Evolutionary conservation across 2,797 vertebrate genomes (phyloP).

Genomic region (Distichodus sexfasciatus): DNA sequence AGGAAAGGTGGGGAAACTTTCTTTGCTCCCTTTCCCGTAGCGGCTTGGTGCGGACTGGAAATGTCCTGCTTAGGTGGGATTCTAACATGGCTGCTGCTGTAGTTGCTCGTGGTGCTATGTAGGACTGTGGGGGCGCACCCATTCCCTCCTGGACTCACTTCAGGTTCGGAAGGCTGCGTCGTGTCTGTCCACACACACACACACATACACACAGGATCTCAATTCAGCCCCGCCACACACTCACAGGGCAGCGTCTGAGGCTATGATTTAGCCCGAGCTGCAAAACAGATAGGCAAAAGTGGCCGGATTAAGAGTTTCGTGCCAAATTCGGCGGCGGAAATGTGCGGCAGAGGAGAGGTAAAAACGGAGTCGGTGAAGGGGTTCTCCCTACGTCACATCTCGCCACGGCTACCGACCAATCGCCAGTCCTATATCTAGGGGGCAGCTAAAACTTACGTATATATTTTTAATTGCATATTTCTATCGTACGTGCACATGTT

Average conservation of each 20-base stretch:
- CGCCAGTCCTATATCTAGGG: constrained; percentile 55
- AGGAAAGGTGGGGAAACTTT: constrained; percentile 67
- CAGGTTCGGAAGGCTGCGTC: constrained; percentile 35
- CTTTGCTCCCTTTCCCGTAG: constrained; percentile 45
- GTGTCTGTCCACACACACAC: constrained; percentile 39
- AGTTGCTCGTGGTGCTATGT: constrained; percentile 17
- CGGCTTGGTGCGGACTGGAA: constrained; percentile 1
- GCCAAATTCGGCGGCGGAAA: constrained; percentile 60
- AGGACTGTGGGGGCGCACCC: constrained; percentile 31
- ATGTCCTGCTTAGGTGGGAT: constrained; percentile 21
- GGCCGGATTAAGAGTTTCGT: background rate
- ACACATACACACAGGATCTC: constrained; percentile 14
- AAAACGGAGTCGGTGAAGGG: constrained; percentile 73
- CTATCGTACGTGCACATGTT: constrained; percentile 22
- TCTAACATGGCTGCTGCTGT: constrained; percentile 43
- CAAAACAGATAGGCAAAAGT: background rate
- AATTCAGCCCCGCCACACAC: constrained; percentile 33
- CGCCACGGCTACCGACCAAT: constrained; percentile 87
- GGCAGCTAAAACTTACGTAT: constrained; percentile 25
- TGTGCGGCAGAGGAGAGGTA: constrained; percentile 68
- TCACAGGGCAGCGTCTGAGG: background rate
- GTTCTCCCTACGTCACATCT: constrained; percentile 89
- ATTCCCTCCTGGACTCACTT: constrained; percentile 33
- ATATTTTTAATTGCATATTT: constrained; percentile 27
- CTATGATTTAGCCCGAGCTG: constrained; percentile 11